Base-by-base conservation (phyloP, 1,140 invertebrate genomes). In the Drosophila tani region DNA sequence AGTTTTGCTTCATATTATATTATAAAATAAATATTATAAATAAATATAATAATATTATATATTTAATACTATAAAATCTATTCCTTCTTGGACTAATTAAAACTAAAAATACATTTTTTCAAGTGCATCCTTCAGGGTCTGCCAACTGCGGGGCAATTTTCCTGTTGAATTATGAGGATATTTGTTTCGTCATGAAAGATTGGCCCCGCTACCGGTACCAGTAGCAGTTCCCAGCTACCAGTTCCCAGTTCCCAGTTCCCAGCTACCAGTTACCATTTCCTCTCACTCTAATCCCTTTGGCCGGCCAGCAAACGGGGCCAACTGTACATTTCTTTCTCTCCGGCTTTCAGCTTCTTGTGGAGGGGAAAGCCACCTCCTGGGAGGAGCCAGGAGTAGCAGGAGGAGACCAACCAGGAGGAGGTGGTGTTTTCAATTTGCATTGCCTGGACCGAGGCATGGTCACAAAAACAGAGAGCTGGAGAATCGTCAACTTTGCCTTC, bases 101-200 rank as follows among this genome's bases (percentile, higher is more conserved):
- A n/a, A n/a, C 0, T n/a, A 11, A n/a, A 50, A n/a, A n/a, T 47
- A 11, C 35, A 35, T 35, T 2, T 55, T 51, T 27, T 8, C 0
- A n/a, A 38, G 29, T 50, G 68, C 59, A 57, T 45, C 41, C 68
- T 50, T 57, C 50, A 51, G 62, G 64, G 59, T 55, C 67, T 81
- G 57, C 51, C 50, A 55, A 71, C 62, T 69, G 63, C 69, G 40
- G 53, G 82, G 86, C 86, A 91, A 91, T 91, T 91, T 91, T 82
- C 79, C 81, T 82, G 68, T 91, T 91, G 88, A 91, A 81, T 90
- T 91, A 91, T 90, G 85, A 91, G 90, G 84, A 91, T 91, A 88
- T 91, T 86, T 81, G 84, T 88, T 85, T 76, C 84, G 81, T 91
- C 88, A 91, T 91, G 86, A 91, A 91, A 91, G 86, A 91, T 91